phyloP scores from a whole-genome alignment of 37 sponge, comb jelly and placozoan species.

The Cliona cf. orientalis region DNA sequence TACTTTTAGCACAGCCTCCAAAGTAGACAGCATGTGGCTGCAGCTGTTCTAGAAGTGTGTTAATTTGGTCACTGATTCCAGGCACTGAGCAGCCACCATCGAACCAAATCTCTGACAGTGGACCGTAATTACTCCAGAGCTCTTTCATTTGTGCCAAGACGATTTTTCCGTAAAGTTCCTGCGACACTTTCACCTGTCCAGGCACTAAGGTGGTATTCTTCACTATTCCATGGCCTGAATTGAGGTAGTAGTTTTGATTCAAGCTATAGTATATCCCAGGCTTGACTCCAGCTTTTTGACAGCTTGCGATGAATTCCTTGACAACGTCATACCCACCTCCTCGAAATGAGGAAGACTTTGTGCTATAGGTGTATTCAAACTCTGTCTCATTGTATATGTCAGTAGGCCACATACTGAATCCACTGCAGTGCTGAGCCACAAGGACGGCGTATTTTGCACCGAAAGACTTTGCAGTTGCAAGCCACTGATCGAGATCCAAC shows the following conservation, averaged over 20 bases:
- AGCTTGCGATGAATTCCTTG: slow-evolving; percentile 33
- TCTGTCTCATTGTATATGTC: slow-evolving; percentile 45
- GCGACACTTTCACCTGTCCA: slow-evolving; percentile 62
- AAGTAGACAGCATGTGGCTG: slow-evolving; percentile 65
- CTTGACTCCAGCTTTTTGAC: slow-evolving; percentile 26
- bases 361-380: slow-evolving; percentile 58
- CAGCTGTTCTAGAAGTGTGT: neutral
- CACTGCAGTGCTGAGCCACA: slow-evolving; percentile 69
- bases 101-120: slow-evolving; percentile 68
- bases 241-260: slow-evolving; percentile 68
- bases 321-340: slow-evolving; percentile 52
- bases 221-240: slow-evolving; percentile 5
- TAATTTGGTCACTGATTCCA: slow-evolving; percentile 33
- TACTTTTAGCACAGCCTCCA: slow-evolving; percentile 40
- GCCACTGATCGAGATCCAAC: slow-evolving; percentile 50
- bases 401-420: slow-evolving; percentile 74
- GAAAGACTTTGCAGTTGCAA: slow-evolving; percentile 9
- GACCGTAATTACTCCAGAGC: slow-evolving; percentile 66
- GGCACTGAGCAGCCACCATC: slow-evolving; percentile 67
- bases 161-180: slow-evolving; percentile 56
- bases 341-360: slow-evolving; percentile 11
- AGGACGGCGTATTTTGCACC: slow-evolving; percentile 69
- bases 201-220: slow-evolving; percentile 35
- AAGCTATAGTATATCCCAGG: slow-evolving; percentile 83
- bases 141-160: slow-evolving; percentile 61